phyloP scores from a whole-genome alignment of 2,113 vertebrate genomes.

The Siniperca knerii region DNA sequence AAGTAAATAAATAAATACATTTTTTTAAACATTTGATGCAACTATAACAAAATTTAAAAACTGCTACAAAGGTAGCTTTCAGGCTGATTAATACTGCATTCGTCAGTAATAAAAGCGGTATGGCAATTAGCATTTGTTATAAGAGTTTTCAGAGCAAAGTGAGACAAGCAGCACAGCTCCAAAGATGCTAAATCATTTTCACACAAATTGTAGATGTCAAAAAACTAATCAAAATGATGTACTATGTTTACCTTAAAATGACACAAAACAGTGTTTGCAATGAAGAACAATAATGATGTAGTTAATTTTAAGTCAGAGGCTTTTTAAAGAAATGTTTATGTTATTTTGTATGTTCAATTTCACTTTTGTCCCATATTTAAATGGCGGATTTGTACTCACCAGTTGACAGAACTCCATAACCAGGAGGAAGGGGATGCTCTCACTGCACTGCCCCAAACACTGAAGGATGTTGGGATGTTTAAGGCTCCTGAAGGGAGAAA shows the following conservation, averaged over 20 bases:
- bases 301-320: not conserved
- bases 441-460: constrained; percentile 92
- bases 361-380: not conserved
- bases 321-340: not conserved
- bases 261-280: not conserved
- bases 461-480: constrained; percentile 94
- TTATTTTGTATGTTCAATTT: not conserved
- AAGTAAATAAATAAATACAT: too few relatives aligned
- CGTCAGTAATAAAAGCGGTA: not conserved
- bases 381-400: constrained; percentile 78
- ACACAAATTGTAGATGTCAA: not conserved
- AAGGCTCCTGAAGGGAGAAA: constrained; percentile 84
- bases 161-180: not conserved
- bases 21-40: not conserved
- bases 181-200: not conserved
- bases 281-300: not conserved
- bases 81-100: not conserved
- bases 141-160: not conserved
- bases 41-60: not conserved
- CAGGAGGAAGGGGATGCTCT: constrained; percentile 91
- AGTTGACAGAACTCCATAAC: constrained; percentile 96
- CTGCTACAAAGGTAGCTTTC: not conserved
- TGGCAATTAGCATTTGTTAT: not conserved
- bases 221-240: not conserved
- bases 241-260: not conserved